Conservation (phyloP, 2,113 vertebrate genomes). For the Xiphias gladius region DNA sequence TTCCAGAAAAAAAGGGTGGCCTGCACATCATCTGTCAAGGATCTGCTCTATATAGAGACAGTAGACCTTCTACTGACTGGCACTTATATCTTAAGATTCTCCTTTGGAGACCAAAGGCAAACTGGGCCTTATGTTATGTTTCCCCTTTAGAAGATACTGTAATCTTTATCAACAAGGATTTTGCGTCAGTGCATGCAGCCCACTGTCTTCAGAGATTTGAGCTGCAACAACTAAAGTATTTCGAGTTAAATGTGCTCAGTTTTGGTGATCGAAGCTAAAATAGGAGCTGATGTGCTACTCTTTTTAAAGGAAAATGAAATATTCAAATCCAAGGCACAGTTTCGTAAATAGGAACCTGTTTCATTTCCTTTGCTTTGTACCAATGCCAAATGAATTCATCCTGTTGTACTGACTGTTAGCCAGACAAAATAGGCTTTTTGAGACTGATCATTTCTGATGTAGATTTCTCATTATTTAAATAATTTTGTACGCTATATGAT, state of each 20-base stretch:
- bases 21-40: slow-evolving; percentile 38
- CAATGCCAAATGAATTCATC: background rate
- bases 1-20: slow-evolving; percentile 18
- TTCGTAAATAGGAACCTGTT: background rate
- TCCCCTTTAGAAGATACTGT: background rate
- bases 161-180: background rate
- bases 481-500: background rate
- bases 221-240: background rate
- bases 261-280: slow-evolving; percentile 7
- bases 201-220: slow-evolving; percentile 5
- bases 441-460: background rate
- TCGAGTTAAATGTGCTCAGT: slow-evolving; percentile 24
- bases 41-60: slow-evolving; percentile 45
- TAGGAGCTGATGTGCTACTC: background rate
- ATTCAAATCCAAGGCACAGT: background rate
- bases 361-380: background rate
- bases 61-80: slow-evolving; percentile 7
- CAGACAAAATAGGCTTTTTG: background rate
- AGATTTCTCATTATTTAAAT: background rate
- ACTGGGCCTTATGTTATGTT: background rate
- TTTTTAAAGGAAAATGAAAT: background rate
- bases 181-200: too few relatives aligned
- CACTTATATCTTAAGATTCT: slow-evolving; percentile 3
- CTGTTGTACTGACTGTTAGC: background rate
- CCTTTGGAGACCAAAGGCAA: background rate